Percentiles rank a stretch among this genome's conserved stretches.
phyloP scores from a whole-genome alignment of 1,140 invertebrate genomes.

The Aethina tumida region DNA sequence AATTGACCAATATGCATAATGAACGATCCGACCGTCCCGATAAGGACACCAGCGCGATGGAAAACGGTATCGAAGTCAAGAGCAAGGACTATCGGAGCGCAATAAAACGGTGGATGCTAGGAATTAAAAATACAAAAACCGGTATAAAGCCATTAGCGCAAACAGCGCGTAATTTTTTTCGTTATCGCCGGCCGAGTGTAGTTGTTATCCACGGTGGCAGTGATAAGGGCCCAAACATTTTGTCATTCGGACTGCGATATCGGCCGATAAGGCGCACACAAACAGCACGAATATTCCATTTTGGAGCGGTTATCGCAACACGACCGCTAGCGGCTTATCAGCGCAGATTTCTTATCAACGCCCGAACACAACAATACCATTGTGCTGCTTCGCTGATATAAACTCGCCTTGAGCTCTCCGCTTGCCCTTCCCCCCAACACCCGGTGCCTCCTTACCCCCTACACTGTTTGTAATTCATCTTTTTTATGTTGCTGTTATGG shows the following conservation, averaged over 20 bases:
- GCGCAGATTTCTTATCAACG: constrained; percentile 30
- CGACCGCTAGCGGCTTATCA: constrained; percentile 29
- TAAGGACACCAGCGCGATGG: too few species aligned
- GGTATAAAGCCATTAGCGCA: constrained; percentile 2
- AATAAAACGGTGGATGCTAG: neutral
- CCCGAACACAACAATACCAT: constrained; percentile 33
- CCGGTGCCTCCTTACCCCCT: too few species aligned
- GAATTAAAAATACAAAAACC: neutral
- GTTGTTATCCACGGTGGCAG: constrained; percentile 12
- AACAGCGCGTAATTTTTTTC: constrained; percentile 7
- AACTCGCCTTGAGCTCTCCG: constrained; percentile 15
- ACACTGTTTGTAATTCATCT: too few species aligned
- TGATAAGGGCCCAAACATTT: constrained; percentile 24
- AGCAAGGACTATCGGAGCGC: too few species aligned
- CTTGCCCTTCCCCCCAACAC: neutral
- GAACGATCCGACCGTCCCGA: too few species aligned
- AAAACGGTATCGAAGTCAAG: too few species aligned
- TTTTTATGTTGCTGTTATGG: too few species aligned
- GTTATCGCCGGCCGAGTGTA: too few species aligned
- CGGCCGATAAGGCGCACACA: constrained; percentile 22
- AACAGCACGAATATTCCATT: constrained; percentile 34
- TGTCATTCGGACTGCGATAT: constrained; percentile 27
- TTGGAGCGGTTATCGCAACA: constrained; percentile 30
- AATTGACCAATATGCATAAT: too few species aligned
- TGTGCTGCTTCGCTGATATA: constrained; percentile 24